Base-by-base conservation (phyloP, 1,140 invertebrate species). In the Ceratina japonica region DNA sequence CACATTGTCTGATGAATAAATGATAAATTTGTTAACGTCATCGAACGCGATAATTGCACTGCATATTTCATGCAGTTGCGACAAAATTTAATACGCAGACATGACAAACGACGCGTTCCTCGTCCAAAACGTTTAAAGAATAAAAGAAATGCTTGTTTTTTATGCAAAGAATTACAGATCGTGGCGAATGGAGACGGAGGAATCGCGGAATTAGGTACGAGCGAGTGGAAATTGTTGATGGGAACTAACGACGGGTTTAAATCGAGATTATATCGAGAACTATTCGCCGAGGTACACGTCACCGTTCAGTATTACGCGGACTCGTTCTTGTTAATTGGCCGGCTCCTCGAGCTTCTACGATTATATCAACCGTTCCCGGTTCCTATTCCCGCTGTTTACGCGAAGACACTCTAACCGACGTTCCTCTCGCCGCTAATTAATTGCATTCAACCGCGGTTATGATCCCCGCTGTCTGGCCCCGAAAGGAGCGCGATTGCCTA, bases 291-390 rank as follows among this genome's bases (percentile, higher is more conserved):
- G 4, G 52, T 16, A 54, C 7, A 54, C 18, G 18, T 64, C 37
- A n/a, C 20, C 31, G 24, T n/a, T 10, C 18, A 58, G n/a, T 15
- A 24, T 59, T 59, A 59, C 12, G 10, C 18, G 2, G n/a, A 63
- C 31, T 18, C 20, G 37, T 65, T 65, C n/a, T 12, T 49, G 37
- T 65, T 65, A 65, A 65, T 65, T 65, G 63, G 63, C 63, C 3
- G 7, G 44, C 63, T 65, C 13, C 37, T 49, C 12, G 12, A 65
- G 31, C 13, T 49, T 27, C 3, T 15, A 20, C 10, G 37, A 49
- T 65, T 65, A 65, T 49, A 44, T n/a, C 37, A 10, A 15, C n/a
- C 62, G 18, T n/a, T 44, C 3, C 18, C 12, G 12, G 18, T 65
- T 4, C 16, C 18, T 49, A 20, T 65, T 49, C 44, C 31, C 8